Evolutionary conservation across 2,113 vertebrate genomes (phyloP).

Genomic region (Paracanthobrama guichenoti): DNA sequence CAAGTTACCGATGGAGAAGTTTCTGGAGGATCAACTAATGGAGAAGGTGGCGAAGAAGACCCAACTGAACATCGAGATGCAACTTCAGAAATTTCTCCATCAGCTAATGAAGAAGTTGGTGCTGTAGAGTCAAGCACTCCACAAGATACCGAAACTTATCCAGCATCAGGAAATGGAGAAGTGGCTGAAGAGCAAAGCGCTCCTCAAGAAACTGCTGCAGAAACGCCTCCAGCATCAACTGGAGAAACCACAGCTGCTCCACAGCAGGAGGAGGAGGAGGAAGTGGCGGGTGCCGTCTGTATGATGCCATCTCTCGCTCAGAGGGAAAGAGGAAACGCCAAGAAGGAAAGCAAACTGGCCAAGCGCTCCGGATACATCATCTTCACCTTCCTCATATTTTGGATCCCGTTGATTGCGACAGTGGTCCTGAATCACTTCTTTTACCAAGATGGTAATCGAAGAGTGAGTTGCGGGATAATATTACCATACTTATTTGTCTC

Average conservation of each 20-base stretch:
- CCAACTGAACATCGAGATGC: background rate
- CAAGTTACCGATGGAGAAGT: constrained; percentile 28
- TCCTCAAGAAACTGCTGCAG: constrained; percentile 26
- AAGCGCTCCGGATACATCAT: constrained; percentile 78
- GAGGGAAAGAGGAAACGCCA: constrained; percentile 66
- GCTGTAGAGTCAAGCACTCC: background rate
- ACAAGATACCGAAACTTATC: background rate
- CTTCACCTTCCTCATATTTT: constrained; percentile 74
- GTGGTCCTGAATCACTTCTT: constrained; percentile 65
- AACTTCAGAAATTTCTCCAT: background rate
- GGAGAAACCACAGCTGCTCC: background rate
- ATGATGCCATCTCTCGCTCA: constrained; percentile 73
- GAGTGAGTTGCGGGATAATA: constrained; percentile 58
- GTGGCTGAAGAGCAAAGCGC: background rate
- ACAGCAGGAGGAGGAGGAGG: background rate
- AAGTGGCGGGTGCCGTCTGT: constrained; percentile 70
- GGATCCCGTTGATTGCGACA: constrained; percentile 71
- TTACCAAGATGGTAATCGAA: constrained; percentile 46
- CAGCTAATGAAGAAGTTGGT: constrained; percentile 7
- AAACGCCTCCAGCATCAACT: constrained; percentile 30
- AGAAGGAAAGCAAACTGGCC: constrained; percentile 75
- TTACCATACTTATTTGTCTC: background rate
- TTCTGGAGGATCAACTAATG: constrained; percentile 17
- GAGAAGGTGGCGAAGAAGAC: background rate
- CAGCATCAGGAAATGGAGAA: too few relatives aligned